Percentiles rank a stretch among this genome's conserved stretches.
Conservation (phyloP, 1,140 invertebrate genomes). For the Sitodiplosis mosellana region DNA sequence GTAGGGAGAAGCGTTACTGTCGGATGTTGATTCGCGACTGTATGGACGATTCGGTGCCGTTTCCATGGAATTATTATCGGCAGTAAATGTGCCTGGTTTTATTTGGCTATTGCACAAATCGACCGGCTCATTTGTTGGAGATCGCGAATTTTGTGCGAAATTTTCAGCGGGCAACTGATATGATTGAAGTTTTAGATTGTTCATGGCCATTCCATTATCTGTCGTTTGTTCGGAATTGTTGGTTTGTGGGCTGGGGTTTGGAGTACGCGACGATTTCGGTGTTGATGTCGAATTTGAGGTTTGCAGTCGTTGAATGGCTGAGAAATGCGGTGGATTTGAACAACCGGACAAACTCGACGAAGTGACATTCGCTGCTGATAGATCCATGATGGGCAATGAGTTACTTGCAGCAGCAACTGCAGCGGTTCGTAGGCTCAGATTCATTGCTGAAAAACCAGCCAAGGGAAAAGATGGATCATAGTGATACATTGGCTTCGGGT, state of each 20-base stretch:
- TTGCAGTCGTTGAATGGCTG: too few species aligned
- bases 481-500: slow-evolving; percentile 63
- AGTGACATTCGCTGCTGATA: slow-evolving; percentile 66
- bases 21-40: slow-evolving; percentile 63
- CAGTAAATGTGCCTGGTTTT: slow-evolving; percentile 16
- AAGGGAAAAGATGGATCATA: slow-evolving; percentile 46
- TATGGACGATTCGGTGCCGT: slow-evolving; percentile 37
- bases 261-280: slow-evolving; percentile 19
- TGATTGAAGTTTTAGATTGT: too few species aligned
- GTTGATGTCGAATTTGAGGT: too few species aligned
- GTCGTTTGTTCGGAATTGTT: background rate
- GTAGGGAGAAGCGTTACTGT: slow-evolving; percentile 67
- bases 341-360: slow-evolving; percentile 63
- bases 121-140: slow-evolving; percentile 35
- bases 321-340: slow-evolving; percentile 14
- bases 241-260: background rate
- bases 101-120: slow-evolving; percentile 36
- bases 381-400: slow-evolving; percentile 54
- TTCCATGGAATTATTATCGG: slow-evolving; percentile 23
- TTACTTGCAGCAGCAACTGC: slow-evolving; percentile 42
- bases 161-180: background rate
- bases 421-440: slow-evolving; percentile 68
- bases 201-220: background rate
- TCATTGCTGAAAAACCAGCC: slow-evolving; percentile 61
- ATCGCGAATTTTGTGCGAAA: slow-evolving; percentile 8